A percentile compares a stretch with the other conserved stretches of the same genome.
phyloP scores from a whole-genome alignment of 1,140 invertebrate genomes.

The Dendroctonus valens region DNA sequence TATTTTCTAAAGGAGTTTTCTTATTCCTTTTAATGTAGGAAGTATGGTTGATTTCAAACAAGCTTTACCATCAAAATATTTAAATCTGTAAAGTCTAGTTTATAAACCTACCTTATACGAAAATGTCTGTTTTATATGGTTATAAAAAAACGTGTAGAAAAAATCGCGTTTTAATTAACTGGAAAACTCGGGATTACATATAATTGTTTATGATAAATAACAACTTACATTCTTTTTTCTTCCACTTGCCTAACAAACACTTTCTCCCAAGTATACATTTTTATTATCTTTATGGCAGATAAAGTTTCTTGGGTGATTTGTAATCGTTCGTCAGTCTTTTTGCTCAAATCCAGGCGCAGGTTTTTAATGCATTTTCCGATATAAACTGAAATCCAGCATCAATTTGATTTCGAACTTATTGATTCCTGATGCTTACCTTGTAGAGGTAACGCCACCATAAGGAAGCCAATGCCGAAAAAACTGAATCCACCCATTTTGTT shows the following conservation, averaged over 20 bases:
- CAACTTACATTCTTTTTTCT: constrained; percentile 36
- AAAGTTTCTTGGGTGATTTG: constrained; percentile 84
- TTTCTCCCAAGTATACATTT: constrained; percentile 88
- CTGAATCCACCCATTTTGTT: constrained; percentile 69
- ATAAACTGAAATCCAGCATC: constrained; percentile 34
- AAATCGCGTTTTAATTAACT: background rate
- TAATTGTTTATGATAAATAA: background rate
- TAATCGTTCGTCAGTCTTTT: constrained; percentile 70
- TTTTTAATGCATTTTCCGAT: constrained; percentile 36
- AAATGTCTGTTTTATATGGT: no score
- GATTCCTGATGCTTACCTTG: constrained; percentile 60
- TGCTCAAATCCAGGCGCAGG: constrained; percentile 31
- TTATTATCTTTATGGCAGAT: constrained; percentile 74
- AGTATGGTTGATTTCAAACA: no score
- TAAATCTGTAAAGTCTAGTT: no score
- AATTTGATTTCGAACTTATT: constrained; percentile 7
- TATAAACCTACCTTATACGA: no score
- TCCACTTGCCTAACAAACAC: constrained; percentile 69
- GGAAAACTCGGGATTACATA: background rate
- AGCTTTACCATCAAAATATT: no score
- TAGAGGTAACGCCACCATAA: constrained; percentile 79
- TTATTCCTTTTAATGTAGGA: no score
- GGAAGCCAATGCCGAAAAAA: constrained; percentile 73
- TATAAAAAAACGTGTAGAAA: no score
- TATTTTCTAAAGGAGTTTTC: no score